A percentile compares a stretch with the other conserved stretches of the same genome.
These are phyloP conservation scores for Vireo griseus DNA, from an alignment of 2,797 vertebrate species.

Conservation along the genomic window DNA sequence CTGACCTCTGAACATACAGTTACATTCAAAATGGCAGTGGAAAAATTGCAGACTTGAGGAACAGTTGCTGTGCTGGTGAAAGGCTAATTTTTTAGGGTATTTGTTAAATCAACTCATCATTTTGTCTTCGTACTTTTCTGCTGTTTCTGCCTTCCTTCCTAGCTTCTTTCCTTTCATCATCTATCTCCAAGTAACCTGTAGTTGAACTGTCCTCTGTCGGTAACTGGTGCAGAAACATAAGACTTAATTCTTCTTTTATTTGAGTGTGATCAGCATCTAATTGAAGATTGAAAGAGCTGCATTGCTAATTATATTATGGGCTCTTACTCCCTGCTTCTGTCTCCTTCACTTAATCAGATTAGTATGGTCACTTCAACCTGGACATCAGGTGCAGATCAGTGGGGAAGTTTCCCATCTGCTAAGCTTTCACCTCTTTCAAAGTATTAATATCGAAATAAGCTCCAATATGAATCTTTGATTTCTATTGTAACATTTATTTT, in stretches of 20 bases:
- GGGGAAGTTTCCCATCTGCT: neutral
- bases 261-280: neutral
- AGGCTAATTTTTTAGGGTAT: neutral
- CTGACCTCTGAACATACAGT: neutral
- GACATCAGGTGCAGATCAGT: neutral
- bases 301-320: neutral
- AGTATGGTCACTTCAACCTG: neutral
- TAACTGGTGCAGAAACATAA: accelerated
- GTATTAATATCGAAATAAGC: neutral
- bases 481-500: neutral
- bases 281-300: neutral
- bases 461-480: neutral
- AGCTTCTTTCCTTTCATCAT: neutral
- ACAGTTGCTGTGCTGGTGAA: neutral
- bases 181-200: neutral
- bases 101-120: neutral
- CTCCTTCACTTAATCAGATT: neutral
- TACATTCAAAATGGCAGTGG: neutral
- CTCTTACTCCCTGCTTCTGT: neutral
- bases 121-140: neutral
- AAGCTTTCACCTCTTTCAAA: neutral
- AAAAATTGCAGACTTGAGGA: neutral
- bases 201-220: neutral
- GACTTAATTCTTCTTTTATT: neutral
- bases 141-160: neutral